phyloP scores from a whole-genome alignment of 2,888 invertebrate species.

The Ferrisia virgata region DNA sequence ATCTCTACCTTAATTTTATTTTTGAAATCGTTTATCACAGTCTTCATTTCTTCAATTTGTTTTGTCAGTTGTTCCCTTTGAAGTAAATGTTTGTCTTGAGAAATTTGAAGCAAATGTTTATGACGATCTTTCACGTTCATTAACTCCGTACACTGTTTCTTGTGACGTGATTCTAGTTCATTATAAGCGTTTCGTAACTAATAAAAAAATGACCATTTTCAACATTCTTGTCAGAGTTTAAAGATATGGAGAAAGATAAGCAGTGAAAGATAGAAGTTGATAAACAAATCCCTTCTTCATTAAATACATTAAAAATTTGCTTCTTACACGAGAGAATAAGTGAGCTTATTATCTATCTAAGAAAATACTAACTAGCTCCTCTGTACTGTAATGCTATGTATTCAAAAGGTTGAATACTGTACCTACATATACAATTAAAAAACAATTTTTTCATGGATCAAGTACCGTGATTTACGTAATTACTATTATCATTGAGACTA shows the following conservation, averaged over 20 bases:
- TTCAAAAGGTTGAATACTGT: no score
- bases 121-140: conserved; percentile 66
- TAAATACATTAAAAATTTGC: no score
- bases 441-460: not conserved
- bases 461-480: not conserved
- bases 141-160: conserved; percentile 65
- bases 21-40: conserved; percentile 54
- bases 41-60: conserved; percentile 56
- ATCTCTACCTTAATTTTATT: conserved; percentile 54
- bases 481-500: not conserved
- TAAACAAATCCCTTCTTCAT: no score
- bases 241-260: not conserved
- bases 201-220: not conserved
- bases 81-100: conserved; percentile 68
- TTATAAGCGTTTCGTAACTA: conserved; percentile 50
- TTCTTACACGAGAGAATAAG: no score
- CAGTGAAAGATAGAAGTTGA: no score
- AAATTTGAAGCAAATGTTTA: conserved; percentile 66
- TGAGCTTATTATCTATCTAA: no score
- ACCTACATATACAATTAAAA: no score
- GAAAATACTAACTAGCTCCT: no score
- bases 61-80: conserved; percentile 72
- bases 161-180: conserved; percentile 58
- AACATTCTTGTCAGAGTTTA: no score
- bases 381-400: no score